Conservation (phyloP, 92 coral and sea anemone genomes). For the Metridium senile region DNA sequence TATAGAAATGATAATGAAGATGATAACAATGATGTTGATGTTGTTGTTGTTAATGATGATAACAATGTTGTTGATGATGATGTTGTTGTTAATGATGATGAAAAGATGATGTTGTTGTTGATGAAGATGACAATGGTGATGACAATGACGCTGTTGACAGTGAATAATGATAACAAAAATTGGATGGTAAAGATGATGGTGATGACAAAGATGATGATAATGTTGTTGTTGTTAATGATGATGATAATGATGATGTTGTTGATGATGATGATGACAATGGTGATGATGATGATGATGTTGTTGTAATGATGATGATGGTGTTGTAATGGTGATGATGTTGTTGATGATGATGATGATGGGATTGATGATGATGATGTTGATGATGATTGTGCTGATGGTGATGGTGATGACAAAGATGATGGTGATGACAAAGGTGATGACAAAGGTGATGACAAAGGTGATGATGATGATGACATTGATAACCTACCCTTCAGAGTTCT, state of each 20-base stretch:
- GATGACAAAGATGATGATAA: background rate
- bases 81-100: background rate
- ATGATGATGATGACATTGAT: background rate
- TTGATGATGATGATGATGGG: background rate
- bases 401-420: too few species aligned
- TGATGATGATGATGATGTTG: background rate
- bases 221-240: background rate
- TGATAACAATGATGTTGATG: too few species aligned
- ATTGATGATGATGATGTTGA: background rate
- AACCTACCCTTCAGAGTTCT: conserved; percentile 86
- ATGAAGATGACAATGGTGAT: background rate
- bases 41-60: too few species aligned
- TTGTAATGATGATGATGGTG: background rate
- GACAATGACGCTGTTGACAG: background rate
- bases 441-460: too few species aligned
- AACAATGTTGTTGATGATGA: too few species aligned
- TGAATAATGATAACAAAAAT: too few species aligned
- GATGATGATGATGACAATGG: background rate
- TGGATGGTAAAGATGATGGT: background rate
- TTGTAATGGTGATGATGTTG: background rate
- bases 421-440: too few species aligned
- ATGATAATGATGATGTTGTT: background rate
- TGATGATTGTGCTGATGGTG: background rate
- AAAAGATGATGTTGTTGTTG: background rate
- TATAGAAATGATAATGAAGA: too few species aligned